Evolutionary conservation across 2,888 invertebrate species (phyloP), one percentile per base, ranked within the genome.

Genomic region (Eugnorisma glareosa): DNA sequence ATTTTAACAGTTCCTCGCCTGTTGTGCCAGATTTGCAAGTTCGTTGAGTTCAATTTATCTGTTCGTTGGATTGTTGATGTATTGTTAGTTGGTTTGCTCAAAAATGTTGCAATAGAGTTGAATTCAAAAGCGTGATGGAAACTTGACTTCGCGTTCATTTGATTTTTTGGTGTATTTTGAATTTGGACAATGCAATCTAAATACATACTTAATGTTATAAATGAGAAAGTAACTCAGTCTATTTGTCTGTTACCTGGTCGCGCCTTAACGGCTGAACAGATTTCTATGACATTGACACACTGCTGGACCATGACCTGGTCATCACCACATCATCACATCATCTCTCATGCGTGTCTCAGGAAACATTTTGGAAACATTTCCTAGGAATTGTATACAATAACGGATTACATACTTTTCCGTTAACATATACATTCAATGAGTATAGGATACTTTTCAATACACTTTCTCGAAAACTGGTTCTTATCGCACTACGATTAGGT

Each of bases 1-100:
- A 83, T 81, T 84, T 86, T 82, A 85, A 79, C 82, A 63, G 75
- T 73, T 76, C 54, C 54, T 51, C 68, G 84, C 77, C 72, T 54
- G 71, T 61, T 79, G 72, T 81, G 61, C 43, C 28, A 75, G 64
- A 79, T 83, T 76, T 73, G 71, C 72, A 69, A 84, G 71, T 84
- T 79, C 54, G 73, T 54, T 64, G 64, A 70, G 79, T 74, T 79
- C 63, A 79, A 83, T 83, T 74, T 83, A 66, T 83, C 59, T 45
- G 68, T 74, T 74, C 54, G 37, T 48, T 77, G 77, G 40, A 69
- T 59, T 45, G 68, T 35, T 81, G 66, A 64, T 75, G 10, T 64
- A 61, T 70, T 59, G 28, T 54, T 61, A 59, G 73, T 40, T 66
- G 40, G 21, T 57, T 64, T 80, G 35, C 59, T 51, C 18, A 28